Evolutionary conservation across 2,113 vertebrate genomes (phyloP).

Genomic region (Lota lota): DNA sequence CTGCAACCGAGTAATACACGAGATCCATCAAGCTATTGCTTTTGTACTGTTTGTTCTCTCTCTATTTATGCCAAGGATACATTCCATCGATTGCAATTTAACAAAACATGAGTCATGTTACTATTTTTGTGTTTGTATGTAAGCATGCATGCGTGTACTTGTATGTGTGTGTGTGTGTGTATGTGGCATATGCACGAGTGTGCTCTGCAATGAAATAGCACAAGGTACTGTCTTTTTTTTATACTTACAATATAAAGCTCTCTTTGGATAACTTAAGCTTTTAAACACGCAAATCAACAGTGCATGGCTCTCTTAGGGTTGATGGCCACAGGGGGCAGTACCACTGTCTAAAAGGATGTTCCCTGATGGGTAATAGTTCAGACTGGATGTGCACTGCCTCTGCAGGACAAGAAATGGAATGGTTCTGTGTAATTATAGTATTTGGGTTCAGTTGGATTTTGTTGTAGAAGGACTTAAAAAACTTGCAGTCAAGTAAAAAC

Average conservation of each 20-base stretch:
- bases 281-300: conserved; percentile 9
- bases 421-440: too few species aligned
- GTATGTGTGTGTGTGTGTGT: conserved; percentile 51
- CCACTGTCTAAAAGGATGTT: conserved; percentile 57
- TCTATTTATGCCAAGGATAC: conserved; percentile 74
- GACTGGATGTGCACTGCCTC: neutral
- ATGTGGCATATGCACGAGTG: conserved; percentile 46
- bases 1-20: conserved; percentile 16
- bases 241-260: conserved; percentile 22
- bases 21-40: conserved; percentile 55
- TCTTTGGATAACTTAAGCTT: conserved; percentile 34
- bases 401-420: neutral
- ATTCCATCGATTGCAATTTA: conserved; percentile 55
- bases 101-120: conserved; percentile 31
- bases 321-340: conserved; percentile 52
- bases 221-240: conserved; percentile 39
- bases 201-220: conserved; percentile 61
- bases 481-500: too few species aligned
- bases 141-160: conserved; percentile 56
- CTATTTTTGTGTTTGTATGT: conserved; percentile 42
- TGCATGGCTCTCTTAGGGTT: conserved; percentile 53
- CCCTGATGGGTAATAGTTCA: conserved; percentile 19
- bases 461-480: too few species aligned
- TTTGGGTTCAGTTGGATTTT: too few species aligned
- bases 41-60: conserved; percentile 61